Evolutionary conservation across 2,113 vertebrate species (phyloP), one percentile per base, ranked within the genome.

Genomic region (Malurus alboscapulatus): DNA sequence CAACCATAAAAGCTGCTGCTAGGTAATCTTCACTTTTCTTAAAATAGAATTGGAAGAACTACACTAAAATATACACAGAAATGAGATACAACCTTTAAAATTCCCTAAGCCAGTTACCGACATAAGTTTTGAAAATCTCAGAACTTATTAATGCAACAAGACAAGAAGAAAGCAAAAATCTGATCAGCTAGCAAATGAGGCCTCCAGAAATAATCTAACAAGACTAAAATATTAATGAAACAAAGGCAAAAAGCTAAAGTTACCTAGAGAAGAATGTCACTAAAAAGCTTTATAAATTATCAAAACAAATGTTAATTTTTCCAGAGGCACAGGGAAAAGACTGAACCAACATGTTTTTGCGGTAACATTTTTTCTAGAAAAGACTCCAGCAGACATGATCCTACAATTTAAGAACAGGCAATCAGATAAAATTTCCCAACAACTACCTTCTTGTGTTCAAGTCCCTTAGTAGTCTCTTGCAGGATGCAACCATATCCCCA

Each of bases 401-500:
- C 47, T 68, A 44, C 40, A 34, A 86, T 38, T 65, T 74, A 50
- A 84, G 59, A 84, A 71, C 11, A 94, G 65, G 42, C 32, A 67
- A 69, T 7, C 22, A 42, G 12, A 62, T 12, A 90, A 87, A 59
- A 67, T 66, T 32, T 95, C n/a, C 63, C 57, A 80, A 34, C 21
- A 40, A 53, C 68, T 96, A 99, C 99, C 98, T 98, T 40, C 96
- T 73, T 38, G 93, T 89, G 14, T 95, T 66, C 47, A 99, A 91
- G 36, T 66, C 10, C 54, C 94, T 90, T 57, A 98, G 88, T 47
- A 75, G 61, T 18, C 92, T 91, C 27, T 51, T 97, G 91, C 96
- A 96, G 71, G 80, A 66, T 26, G 62, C 94, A 79, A 93, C 61
- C 48, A 93, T 94, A 13, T 96, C 92, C 90, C 97, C 95, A 87